Evolutionary conservation across 2,797 vertebrate genomes (phyloP), one percentile per base, ranked within the genome.

Genomic region (Okamejei kenojei): DNA sequence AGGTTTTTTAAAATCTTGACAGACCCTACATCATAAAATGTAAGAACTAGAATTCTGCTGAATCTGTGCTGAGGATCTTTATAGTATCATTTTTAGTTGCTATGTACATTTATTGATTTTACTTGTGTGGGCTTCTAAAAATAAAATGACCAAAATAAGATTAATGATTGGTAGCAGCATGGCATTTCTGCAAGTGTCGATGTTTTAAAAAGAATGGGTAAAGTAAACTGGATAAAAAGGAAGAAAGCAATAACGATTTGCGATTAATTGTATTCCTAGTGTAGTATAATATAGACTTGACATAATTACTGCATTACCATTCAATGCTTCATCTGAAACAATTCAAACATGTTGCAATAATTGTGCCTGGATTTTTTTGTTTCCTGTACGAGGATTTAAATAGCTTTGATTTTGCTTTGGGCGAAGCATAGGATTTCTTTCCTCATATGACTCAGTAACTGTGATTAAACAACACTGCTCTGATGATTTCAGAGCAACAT

Each of bases 241-340:
- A 35, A 32, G 32, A 88, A 88, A 21, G 61, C 61, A 88, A 88
- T 68, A 35, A 88, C n/a, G n/a, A n/a, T 68, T 65, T 32, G 84
- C 7, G 58, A 58, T 61, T 23, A 84, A 23, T 61, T 84, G 10
- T 13, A 68, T 68, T 35, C 84, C 68, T 68, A 68, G n/a, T 35
- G 63, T 35, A n/a, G 61, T 35, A 2, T 65, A 23, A 65, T 68
- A 61, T 88, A 61, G 29, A 86, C 61, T 17, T 63, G 3, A 65
- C 13, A 74, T 54, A 29, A 29, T 29, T 8, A 54, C 38, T 4
- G 21, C 45, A 76, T 76, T 92, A 92, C 45, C 45, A 74, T 92
- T 54, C 26, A 92, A 29, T 74, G 35, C 71, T 92, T 73, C 38
- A 45, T 71, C 71, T 88, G 26, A 92, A 92, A 76, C 71, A 92